Evolutionary conservation across 92 coral and sea anemone genomes (phyloP), one percentile per base, ranked within the genome.

Genomic region (Virgularia gustaviana): DNA sequence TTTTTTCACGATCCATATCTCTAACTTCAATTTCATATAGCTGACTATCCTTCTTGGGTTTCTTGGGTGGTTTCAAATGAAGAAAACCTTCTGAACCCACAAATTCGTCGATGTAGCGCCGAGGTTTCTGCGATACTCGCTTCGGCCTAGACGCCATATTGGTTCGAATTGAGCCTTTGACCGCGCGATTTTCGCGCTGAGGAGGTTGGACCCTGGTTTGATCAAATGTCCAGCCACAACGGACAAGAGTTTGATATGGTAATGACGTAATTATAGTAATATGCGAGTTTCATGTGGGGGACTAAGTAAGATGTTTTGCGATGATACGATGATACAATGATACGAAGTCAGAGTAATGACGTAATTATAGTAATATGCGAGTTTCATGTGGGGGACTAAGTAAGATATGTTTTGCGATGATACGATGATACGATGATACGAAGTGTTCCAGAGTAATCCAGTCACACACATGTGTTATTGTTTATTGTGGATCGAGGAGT

Each of bases 221-320:
- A 79, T 43, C 83, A 79, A 79, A 57, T 79, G 80, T 79, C 29
- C 72, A 36, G 30, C 79, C 59, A 47, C 0, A 0, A 2, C 59
- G 55, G 71, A 52, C 66, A 78, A 78, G 44, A 70, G 78, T 78
- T 78, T 70, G 83, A 78, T 78, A 70, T 78, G 78, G n/a, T 61
- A 41, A 41, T n/a, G n/a, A n/a, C n/a, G n/a, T n/a, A n/a, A n/a
- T n/a, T n/a, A n/a, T n/a, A n/a, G n/a, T n/a, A n/a, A n/a, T n/a
- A n/a, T n/a, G n/a, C n/a, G n/a, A n/a, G n/a, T n/a, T n/a, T n/a
- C n/a, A n/a, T n/a, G n/a, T n/a, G n/a, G n/a, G n/a, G n/a, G n/a
- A n/a, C n/a, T n/a, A n/a, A n/a, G n/a, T n/a, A n/a, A n/a, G n/a
- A 41, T n/a, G n/a, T n/a, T n/a, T n/a, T n/a, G n/a, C n/a, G n/a